Percentiles rank a stretch among this genome's conserved stretches.
phyloP scores from a whole-genome alignment of 1,140 invertebrate species.

The Diorhabda sublineata region DNA sequence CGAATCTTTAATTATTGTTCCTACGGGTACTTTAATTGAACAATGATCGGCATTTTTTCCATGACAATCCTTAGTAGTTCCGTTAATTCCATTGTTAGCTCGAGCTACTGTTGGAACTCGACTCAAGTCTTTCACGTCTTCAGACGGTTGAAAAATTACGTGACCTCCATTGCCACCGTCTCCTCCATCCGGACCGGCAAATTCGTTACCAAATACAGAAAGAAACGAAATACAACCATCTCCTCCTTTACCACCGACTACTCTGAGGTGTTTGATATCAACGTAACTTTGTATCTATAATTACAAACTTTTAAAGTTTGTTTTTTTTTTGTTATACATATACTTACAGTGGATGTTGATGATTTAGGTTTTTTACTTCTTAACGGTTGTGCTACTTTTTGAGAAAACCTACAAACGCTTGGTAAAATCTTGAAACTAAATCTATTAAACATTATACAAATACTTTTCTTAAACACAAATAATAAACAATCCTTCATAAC shows the following conservation, averaged over 20 bases:
- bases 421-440: background rate
- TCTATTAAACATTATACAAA: too few relatives aligned
- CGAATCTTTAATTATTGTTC: conserved; percentile 73
- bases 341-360: conserved; percentile 39
- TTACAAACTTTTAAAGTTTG: background rate
- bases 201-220: conserved; percentile 71
- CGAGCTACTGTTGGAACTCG: conserved; percentile 58
- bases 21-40: conserved; percentile 78
- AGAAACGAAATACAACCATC: conserved; percentile 88
- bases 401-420: conserved; percentile 17
- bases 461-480: too few relatives aligned
- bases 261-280: conserved; percentile 61
- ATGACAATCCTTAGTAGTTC: conserved; percentile 72
- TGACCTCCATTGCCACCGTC: conserved; percentile 98
- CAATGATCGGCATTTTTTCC: conserved; percentile 75
- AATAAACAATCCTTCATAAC: too few relatives aligned
- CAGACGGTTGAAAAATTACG: conserved; percentile 78
- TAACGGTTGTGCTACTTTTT: conserved; percentile 45
- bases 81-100: conserved; percentile 69
- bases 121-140: conserved; percentile 68
- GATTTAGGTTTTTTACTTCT: conserved; percentile 55
- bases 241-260: conserved; percentile 83
- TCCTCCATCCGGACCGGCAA: conserved; percentile 92
- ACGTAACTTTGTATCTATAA: conserved; percentile 60
- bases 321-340: conserved; percentile 13